These are phyloP conservation scores for Acrobasis repandana DNA, from an alignment of 2,888 invertebrate genomes.

Conservation along the genomic window DNA sequence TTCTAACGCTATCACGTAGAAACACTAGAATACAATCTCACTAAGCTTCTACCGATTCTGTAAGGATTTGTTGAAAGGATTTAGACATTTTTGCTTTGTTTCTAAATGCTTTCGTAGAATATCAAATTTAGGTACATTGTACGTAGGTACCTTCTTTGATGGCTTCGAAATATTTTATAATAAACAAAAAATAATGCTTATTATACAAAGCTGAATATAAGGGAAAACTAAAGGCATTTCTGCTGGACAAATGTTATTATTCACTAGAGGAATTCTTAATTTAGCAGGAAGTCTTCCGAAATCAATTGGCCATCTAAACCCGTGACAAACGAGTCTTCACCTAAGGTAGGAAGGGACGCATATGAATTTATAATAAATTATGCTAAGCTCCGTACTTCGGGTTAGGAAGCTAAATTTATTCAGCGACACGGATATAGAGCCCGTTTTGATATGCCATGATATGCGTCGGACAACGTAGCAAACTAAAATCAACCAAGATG, in stretches of 20 bases:
- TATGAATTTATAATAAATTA: slow-evolving; percentile 61
- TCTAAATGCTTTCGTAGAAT: not conserved
- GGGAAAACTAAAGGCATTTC: too few species aligned
- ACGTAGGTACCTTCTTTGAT: too few species aligned
- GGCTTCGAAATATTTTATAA: too few species aligned
- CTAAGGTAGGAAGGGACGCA: slow-evolving; percentile 37
- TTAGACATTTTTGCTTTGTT: not conserved
- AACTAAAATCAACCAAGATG: too few species aligned
- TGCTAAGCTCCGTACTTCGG: slow-evolving; percentile 40
- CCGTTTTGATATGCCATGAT: too few species aligned
- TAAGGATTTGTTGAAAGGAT: not conserved
- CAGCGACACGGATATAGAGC: slow-evolving; percentile 31
- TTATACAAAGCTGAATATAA: too few species aligned
- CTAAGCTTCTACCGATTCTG: not conserved
- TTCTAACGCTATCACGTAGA: not conserved
- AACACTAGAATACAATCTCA: not conserved
- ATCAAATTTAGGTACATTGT: not conserved
- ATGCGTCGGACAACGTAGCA: too few species aligned
- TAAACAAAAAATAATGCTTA: too few species aligned
- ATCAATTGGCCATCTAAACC: slow-evolving; percentile 4
- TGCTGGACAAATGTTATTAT: too few species aligned
- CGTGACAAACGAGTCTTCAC: slow-evolving; percentile 11
- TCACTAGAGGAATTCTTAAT: too few species aligned
- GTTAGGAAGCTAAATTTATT: slow-evolving; percentile 44
- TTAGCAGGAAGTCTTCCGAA: not conserved